These are phyloP conservation scores for Anas capensis DNA, from an alignment of 2,797 vertebrate species.

Conservation along the genomic window DNA sequence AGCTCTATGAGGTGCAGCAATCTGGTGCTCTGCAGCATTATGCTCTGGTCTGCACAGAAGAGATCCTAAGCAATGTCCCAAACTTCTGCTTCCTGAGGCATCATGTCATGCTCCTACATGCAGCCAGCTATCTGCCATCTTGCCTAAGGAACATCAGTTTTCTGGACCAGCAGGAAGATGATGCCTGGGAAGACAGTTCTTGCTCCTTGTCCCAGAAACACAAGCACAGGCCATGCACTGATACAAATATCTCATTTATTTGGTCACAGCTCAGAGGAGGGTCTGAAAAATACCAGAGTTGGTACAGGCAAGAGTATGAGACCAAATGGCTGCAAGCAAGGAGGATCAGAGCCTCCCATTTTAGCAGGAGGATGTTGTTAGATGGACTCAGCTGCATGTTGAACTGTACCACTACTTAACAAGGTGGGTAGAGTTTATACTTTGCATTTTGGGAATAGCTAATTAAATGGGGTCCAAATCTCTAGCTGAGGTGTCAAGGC, in stretches of 20 bases:
- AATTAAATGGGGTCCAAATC: background rate
- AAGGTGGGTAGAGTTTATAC: background rate
- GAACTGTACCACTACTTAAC: background rate
- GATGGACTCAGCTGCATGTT: rapidly evolving
- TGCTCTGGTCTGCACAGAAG: background rate
- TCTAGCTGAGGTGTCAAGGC: background rate
- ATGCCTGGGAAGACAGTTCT: background rate
- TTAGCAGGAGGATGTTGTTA: background rate
- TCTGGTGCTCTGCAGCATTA: background rate
- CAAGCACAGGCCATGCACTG: background rate
- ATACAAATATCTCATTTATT: background rate
- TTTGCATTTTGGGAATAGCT: background rate
- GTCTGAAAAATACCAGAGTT: background rate
- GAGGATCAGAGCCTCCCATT: background rate
- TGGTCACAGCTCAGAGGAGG: background rate
- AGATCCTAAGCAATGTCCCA: background rate
- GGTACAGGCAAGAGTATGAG: background rate
- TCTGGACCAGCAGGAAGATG: background rate
- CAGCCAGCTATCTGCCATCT: background rate
- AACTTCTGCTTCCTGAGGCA: background rate
- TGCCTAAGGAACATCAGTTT: background rate
- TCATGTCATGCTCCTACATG: rapidly evolving
- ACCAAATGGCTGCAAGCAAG: background rate
- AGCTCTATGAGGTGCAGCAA: background rate
- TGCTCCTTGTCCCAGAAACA: background rate